Percentiles rank a stretch among this genome's conserved stretches.
These are phyloP conservation scores for Lasioglossum zephyrum DNA, from an alignment of 2,888 invertebrate species.

Conservation along the genomic window DNA sequence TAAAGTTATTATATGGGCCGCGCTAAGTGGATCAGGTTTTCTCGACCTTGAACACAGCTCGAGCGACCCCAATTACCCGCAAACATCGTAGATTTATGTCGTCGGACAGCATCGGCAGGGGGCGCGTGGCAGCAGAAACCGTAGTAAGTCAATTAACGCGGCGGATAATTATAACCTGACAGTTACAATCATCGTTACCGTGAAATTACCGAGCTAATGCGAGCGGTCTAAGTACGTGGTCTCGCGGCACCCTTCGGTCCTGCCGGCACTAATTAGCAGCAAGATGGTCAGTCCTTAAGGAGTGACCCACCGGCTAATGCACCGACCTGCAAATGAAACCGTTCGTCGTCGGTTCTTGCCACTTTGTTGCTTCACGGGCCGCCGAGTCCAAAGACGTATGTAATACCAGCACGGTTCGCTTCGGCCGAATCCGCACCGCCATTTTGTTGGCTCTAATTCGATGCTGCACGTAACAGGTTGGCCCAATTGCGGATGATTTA, in stretches of 20 bases:
- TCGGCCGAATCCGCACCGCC: not conserved
- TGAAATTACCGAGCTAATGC: constrained; percentile 66
- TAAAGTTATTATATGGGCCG: not conserved
- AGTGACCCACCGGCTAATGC: constrained; percentile 62
- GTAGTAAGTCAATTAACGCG: constrained; percentile 51
- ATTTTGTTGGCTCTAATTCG: not conserved
- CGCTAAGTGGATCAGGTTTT: not conserved
- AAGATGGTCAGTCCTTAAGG: constrained; percentile 57
- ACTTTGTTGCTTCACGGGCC: constrained; percentile 19
- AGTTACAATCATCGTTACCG: constrained; percentile 63
- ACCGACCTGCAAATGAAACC: constrained; percentile 59
- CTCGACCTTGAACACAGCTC: not conserved
- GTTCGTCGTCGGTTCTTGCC: constrained; percentile 56
- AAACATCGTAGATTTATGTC: constrained; percentile 48
- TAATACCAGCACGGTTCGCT: not conserved
- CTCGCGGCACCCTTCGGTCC: constrained; percentile 48
- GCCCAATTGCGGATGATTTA: not conserved
- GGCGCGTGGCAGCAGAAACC: constrained; percentile 37
- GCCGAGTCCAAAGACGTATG: not conserved
- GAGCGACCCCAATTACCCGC: constrained; percentile 10
- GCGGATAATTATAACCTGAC: constrained; percentile 61
- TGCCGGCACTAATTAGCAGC: constrained; percentile 64
- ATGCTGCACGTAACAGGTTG: not conserved
- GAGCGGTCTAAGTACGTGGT: constrained; percentile 53
- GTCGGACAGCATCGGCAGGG: not conserved